Conservation (phyloP, 2,888 invertebrate genomes). For the Tetragonula carbonaria region DNA sequence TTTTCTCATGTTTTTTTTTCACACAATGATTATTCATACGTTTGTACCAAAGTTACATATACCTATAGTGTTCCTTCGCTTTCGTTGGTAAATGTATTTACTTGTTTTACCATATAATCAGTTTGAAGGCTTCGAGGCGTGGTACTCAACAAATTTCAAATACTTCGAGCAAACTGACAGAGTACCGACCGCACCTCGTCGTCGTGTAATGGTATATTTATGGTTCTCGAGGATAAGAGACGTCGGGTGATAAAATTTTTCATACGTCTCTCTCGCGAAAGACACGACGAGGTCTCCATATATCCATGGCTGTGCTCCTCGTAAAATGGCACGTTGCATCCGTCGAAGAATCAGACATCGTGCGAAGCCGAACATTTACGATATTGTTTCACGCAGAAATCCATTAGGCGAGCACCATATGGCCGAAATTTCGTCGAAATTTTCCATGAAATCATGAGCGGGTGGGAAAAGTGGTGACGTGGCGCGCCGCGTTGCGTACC, state of each 20-base stretch:
- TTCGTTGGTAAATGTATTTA: background rate
- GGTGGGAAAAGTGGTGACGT: background rate
- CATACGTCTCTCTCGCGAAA: background rate
- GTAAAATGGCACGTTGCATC: constrained; percentile 36
- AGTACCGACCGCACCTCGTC: background rate
- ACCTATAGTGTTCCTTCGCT: too few relatives aligned
- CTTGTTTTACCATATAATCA: background rate
- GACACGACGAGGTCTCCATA: background rate
- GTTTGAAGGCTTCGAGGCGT: too few relatives aligned
- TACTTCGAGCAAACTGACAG: background rate
- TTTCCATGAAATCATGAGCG: background rate
- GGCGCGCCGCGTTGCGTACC: constrained; percentile 8
- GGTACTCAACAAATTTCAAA: background rate
- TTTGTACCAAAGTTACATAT: too few relatives aligned
- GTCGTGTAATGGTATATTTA: constrained; percentile 33
- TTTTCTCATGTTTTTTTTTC: too few relatives aligned
- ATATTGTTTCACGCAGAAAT: constrained; percentile 52
- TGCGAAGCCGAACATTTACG: constrained; percentile 36
- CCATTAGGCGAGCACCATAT: constrained; percentile 35
- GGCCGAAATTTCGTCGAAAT: constrained; percentile 32
- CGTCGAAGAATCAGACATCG: constrained; percentile 23
- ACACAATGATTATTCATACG: too few relatives aligned
- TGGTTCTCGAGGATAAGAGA: background rate
- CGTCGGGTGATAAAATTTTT: background rate
- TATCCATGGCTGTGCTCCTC: background rate